A percentile compares a stretch with the other conserved stretches of the same genome.
phyloP scores from a whole-genome alignment of 1,140 invertebrate species.

The Drosophila arawakana region DNA sequence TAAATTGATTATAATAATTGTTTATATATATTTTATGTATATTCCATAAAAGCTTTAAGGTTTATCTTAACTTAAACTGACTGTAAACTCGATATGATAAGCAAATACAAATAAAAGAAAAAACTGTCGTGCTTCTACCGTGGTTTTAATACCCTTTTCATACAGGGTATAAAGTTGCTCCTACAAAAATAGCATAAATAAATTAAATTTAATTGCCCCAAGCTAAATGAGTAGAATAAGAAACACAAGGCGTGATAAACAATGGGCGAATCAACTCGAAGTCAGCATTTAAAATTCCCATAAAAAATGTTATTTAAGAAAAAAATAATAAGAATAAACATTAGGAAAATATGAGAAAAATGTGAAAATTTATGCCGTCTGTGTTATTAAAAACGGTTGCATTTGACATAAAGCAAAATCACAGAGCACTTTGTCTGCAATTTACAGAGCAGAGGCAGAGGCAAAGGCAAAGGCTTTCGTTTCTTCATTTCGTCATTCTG shows the following conservation, averaged over 20 bases:
- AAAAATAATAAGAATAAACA: neutral
- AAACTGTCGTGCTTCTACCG: neutral
- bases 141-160: too few species aligned
- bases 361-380: conserved; percentile 14
- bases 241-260: conserved; percentile 32
- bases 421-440: conserved; percentile 14
- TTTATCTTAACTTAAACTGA: neutral
- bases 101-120: too few species aligned
- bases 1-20: neutral
- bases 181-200: conserved; percentile 39
- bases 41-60: neutral
- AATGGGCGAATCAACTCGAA: conserved; percentile 46
- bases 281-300: conserved; percentile 58
- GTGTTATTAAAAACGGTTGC: conserved; percentile 17
- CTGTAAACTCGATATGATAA: too few species aligned
- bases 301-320: conserved; percentile 14
- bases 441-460: conserved; percentile 4
- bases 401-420: conserved; percentile 32
- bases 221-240: conserved; percentile 17
- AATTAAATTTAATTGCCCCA: conserved; percentile 53
- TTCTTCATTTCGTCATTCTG: neutral
- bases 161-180: conserved; percentile 11
- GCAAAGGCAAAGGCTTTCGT: conserved; percentile 3
- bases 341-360: conserved; percentile 1
- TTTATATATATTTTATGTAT: neutral